Conservation (phyloP, 30 jellyfish, hydroid and myxozoan species). For the Pelagia noctiluca region DNA sequence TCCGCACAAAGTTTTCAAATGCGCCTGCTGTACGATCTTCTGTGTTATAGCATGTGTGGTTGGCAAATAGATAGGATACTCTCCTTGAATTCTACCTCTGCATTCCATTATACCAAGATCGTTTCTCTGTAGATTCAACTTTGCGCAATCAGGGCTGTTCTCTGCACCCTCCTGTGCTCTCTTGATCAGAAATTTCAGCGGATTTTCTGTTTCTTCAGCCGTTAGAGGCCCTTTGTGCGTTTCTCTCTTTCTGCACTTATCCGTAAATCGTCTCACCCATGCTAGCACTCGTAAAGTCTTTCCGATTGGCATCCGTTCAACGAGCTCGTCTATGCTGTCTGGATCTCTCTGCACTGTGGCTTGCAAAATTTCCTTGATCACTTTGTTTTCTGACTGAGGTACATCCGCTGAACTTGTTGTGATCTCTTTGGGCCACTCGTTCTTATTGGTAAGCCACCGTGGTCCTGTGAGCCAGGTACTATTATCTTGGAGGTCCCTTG, state of each 20-base stretch:
- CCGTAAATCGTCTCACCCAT: not conserved
- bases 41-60: not conserved
- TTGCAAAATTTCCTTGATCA: not conserved
- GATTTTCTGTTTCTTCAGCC: not conserved
- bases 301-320: not conserved
- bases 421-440: not conserved
- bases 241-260: not conserved
- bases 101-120: not conserved
- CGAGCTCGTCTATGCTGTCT: not conserved
- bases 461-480: not conserved
- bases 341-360: not conserved
- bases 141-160: not conserved
- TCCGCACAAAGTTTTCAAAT: slow-evolving; percentile 39
- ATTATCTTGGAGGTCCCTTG: not conserved
- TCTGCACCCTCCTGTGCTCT: not conserved
- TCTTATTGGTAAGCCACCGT: not conserved
- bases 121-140: not conserved
- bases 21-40: slow-evolving; percentile 25
- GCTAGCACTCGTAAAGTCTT: not conserved
- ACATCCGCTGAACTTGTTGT: not conserved
- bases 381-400: not conserved
- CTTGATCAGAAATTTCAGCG: not conserved
- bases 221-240: not conserved
- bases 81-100: slow-evolving; percentile 54
- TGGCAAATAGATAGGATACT: slow-evolving; percentile 32